These are phyloP conservation scores for Myodes glareolus DNA, from an alignment of 2,113 vertebrate genomes.

Conservation along the genomic window DNA sequence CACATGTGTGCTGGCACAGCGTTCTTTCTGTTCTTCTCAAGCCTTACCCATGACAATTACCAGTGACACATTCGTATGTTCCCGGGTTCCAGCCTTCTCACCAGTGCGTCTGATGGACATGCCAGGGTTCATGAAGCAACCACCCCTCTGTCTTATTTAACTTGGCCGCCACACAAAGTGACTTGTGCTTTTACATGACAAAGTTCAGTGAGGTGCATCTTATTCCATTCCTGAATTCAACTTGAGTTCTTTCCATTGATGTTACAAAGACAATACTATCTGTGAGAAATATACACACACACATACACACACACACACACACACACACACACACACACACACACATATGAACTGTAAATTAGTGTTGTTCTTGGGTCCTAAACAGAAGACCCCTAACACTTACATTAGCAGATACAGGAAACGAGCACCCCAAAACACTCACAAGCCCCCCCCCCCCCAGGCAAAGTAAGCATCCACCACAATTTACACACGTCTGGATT, in stretches of 20 bases:
- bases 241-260: not conserved
- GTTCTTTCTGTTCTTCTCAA: not conserved
- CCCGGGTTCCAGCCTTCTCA: accelerated
- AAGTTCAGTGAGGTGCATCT: not conserved
- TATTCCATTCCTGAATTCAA: not conserved
- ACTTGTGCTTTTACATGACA: not conserved
- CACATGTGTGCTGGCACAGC: not conserved
- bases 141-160: too few species aligned
- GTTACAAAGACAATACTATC: not conserved
- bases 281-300: not conserved
- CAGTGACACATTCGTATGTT: not conserved
- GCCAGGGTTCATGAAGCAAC: too few species aligned
- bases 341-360: not conserved
- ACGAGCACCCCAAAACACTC: accelerated
- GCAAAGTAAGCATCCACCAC: not conserved
- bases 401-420: not conserved
- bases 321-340: too few species aligned
- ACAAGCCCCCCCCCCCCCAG: too few species aligned
- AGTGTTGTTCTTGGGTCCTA: not conserved
- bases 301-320: not conserved
- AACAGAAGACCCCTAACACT: not conserved
- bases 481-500: not conserved
- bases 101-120: accelerated
- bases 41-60: accelerated
- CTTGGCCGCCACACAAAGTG: not conserved